Evolutionary conservation across 2,888 invertebrate genomes (phyloP).

Genomic region (Metopia argyrocephala): DNA sequence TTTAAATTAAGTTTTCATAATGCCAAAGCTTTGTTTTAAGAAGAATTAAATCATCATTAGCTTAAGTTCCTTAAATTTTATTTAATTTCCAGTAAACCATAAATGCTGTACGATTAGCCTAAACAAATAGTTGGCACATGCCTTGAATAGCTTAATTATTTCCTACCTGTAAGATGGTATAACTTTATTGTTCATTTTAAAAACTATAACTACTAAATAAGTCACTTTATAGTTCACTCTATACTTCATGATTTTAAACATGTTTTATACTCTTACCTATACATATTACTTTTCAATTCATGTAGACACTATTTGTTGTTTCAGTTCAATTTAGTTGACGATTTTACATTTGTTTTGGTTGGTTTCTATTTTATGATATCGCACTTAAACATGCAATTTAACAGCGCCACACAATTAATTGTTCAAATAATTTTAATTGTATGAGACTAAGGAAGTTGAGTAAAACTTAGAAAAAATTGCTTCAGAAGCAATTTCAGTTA

Average conservation of each 20-base stretch:
- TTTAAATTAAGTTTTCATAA: no score
- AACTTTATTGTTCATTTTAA: no score
- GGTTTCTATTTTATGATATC: constrained; percentile 40
- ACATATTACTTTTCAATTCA: constrained; percentile 21
- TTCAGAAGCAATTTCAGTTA: background rate
- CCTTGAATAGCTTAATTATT: no score
- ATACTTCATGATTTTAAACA: background rate
- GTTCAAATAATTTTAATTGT: constrained; percentile 75
- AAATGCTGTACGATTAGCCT: no score
- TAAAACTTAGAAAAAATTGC: constrained; percentile 8
- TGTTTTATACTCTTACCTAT: no score
- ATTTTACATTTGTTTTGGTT: background rate
- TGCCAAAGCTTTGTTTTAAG: no score
- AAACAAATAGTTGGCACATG: constrained; percentile 47
- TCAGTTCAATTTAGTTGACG: constrained; percentile 40
- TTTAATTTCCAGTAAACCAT: no score
- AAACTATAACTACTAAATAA: no score
- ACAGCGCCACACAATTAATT: constrained; percentile 74
- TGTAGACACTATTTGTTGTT: constrained; percentile 33
- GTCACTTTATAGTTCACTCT: no score
- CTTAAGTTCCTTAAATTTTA: no score
- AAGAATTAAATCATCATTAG: no score
- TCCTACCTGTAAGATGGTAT: no score
- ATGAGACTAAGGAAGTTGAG: constrained; percentile 63
- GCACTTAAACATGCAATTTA: constrained; percentile 72